Evolutionary conservation across 2,113 vertebrate species (phyloP), one percentile per base, ranked within the genome.

Genomic region (Microtus richardsoni): DNA sequence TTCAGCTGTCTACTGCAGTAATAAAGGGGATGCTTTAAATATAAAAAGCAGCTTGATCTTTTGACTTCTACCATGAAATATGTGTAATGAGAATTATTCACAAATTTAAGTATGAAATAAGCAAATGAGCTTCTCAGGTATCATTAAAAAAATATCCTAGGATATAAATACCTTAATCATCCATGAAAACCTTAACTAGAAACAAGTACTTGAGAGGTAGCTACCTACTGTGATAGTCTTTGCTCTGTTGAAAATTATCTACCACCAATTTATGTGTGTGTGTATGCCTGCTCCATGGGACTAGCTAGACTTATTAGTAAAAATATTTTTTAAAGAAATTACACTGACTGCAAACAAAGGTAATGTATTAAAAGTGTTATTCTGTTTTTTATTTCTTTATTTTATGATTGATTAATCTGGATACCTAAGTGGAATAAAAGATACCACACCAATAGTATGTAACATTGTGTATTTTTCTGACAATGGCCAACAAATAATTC

Each of bases 101-200:
- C 41, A 86, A 97, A 91, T 95, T 93, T 83, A 47, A 84, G 68
- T 91, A 88, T 94, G 62, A 96, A 95, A 85, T 87, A 77, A 83
- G 80, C 89, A 96, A 94, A 78, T 87, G 7, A 66, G 88, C 79
- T 95, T 94, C 8, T 87, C 87, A 77, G 88, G 91, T 91, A 91
- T 68, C 41, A 47, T 82, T 84, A n/a, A 94, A 95, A n/a, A 96
- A 88, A 64, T 75, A 92, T 49, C 70, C 26, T 91, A 77, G 66
- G 28, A 86, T 78, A 82, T 88, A 95, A 73, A 86, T 92, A 60
- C 17, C 13, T 88, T 49, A 93, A 94, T 95, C 6, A 68, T 17
- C 22, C 13, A 77, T 54, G 13, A 78, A 88, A 73, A 78, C 70
- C 73, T 91, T 86, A 36, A 36, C 36, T 92, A 8, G 66, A 92